phyloP scores from a whole-genome alignment of 2,888 invertebrate species.

The Adelognathus sp. region DNA sequence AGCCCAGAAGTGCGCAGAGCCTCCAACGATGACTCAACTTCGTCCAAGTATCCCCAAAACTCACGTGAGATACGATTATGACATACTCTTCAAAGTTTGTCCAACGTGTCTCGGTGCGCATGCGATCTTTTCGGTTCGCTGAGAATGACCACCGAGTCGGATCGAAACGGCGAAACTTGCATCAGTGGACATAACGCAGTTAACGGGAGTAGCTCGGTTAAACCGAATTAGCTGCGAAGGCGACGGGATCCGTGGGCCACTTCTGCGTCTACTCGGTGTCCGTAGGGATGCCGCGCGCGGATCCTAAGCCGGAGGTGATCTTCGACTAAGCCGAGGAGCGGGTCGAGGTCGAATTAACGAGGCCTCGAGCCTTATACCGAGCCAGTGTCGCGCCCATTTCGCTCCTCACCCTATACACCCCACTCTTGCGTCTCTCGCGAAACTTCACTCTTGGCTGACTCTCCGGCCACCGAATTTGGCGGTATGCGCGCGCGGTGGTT shows the following conservation, averaged over 20 bases:
- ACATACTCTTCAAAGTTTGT: no score
- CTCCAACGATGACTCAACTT: no score
- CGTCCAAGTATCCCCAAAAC: no score
- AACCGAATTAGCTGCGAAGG: conserved; percentile 70
- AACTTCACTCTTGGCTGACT: conserved; percentile 52
- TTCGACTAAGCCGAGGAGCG: conserved; percentile 67
- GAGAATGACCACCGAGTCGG: conserved; percentile 20
- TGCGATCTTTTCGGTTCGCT: conserved; percentile 7
- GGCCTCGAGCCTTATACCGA: conserved; percentile 53
- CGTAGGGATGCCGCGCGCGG: conserved; percentile 47
- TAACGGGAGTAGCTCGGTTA: conserved; percentile 78
- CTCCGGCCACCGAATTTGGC: conserved; percentile 35
- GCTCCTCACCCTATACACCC: conserved; percentile 20
- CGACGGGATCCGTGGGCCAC: conserved; percentile 57
- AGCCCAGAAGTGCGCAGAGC: no score
- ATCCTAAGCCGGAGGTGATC: conserved; percentile 70
- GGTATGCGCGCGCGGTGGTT: conserved; percentile 1
- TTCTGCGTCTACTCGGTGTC: conserved; percentile 39
- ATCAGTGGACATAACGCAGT: conserved; percentile 75
- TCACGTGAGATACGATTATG: no score
- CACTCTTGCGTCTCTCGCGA: conserved; percentile 31
- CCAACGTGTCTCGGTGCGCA: conserved; percentile 37
- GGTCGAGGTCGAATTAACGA: conserved; percentile 66
- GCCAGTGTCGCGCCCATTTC: conserved; percentile 35
- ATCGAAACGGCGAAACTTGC: conserved; percentile 66